These are phyloP conservation scores for Drosophila murphyi DNA, from an alignment of 1,140 invertebrate genomes.

Conservation along the genomic window DNA sequence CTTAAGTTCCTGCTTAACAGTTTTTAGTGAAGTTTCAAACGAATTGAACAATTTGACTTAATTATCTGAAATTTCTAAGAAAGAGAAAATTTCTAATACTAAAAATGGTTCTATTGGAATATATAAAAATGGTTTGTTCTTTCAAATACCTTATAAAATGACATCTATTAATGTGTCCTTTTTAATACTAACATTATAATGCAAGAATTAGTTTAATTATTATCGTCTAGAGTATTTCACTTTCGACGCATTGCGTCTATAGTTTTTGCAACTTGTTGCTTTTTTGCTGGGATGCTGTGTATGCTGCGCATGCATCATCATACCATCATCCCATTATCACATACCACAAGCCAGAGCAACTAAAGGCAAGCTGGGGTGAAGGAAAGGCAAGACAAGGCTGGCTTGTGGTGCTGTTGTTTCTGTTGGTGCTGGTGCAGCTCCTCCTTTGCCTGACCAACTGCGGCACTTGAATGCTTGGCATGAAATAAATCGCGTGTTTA, in stretches of 20 bases:
- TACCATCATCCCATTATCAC: slow-evolving; percentile 83
- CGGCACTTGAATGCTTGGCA: slow-evolving; percentile 81
- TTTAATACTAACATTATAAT: too few species aligned
- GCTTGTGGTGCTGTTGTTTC: slow-evolving; percentile 26
- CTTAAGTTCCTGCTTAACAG: too few species aligned
- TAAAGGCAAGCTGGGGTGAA: slow-evolving; percentile 29
- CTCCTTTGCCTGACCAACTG: slow-evolving; percentile 74
- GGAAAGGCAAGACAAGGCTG: slow-evolving; percentile 43
- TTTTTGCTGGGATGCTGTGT: slow-evolving; percentile 72
- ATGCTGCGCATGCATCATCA: slow-evolving; percentile 81
- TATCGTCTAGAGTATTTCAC: slow-evolving; percentile 36
- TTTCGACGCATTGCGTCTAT: background rate
- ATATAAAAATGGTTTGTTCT: too few species aligned
- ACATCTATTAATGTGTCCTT: too few species aligned
- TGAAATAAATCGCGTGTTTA: slow-evolving; percentile 83
- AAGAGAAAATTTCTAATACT: too few species aligned
- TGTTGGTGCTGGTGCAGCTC: slow-evolving; percentile 41
- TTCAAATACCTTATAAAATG: too few species aligned
- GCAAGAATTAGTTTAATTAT: too few species aligned
- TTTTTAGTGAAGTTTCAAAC: too few species aligned
- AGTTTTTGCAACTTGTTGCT: slow-evolving; percentile 32
- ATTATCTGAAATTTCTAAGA: too few species aligned
- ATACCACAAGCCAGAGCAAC: slow-evolving; percentile 56
- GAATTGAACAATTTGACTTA: too few species aligned
- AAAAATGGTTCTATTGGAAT: too few species aligned